phyloP scores from a whole-genome alignment of 2,888 invertebrate genomes.

The Argyresthia albistria region DNA sequence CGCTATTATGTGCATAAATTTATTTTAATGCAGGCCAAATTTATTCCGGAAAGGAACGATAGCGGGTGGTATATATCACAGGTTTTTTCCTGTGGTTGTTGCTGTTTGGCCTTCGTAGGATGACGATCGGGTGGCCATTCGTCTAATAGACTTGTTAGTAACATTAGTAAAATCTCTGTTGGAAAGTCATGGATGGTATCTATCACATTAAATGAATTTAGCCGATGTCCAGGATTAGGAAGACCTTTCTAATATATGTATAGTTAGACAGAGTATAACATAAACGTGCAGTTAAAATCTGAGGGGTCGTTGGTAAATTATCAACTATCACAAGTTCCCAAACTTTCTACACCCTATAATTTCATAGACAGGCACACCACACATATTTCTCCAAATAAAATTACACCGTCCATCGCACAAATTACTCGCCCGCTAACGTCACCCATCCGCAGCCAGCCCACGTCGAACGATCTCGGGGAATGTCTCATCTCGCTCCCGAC shows the following conservation, averaged over 20 bases:
- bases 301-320: too few species aligned
- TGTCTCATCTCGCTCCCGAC: neutral
- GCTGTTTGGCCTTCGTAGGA: neutral
- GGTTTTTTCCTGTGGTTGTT: conserved; percentile 1
- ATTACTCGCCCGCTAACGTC: neutral
- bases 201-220: neutral
- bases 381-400: too few species aligned
- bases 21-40: conserved; percentile 29
- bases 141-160: too few species aligned
- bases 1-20: conserved; percentile 35
- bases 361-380: too few species aligned
- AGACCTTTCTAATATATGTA: neutral
- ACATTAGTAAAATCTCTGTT: too few species aligned
- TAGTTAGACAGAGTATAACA: too few species aligned
- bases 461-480: neutral
- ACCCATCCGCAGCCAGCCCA: neutral
- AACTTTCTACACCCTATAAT: too few species aligned
- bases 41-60: conserved; percentile 28
- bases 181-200: too few species aligned
- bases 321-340: too few species aligned
- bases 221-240: neutral
- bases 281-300: too few species aligned
- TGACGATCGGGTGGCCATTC: conserved; percentile 1
- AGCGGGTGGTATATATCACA: conserved; percentile 6
- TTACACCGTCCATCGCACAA: too few species aligned